Evolutionary conservation across 2,888 invertebrate species (phyloP).

Genomic region (Cephus pygmeus): DNA sequence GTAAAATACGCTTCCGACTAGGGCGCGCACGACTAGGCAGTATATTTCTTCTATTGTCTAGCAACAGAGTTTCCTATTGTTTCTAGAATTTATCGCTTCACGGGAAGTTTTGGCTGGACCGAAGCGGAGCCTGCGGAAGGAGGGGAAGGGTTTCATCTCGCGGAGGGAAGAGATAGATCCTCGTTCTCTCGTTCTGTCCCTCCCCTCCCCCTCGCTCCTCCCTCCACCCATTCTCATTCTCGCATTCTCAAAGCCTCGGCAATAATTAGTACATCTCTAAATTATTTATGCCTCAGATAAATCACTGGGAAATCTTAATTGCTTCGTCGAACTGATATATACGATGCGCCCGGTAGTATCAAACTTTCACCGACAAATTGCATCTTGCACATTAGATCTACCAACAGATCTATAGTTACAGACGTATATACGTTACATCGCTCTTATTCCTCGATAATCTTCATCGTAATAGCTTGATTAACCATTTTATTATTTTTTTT

Average conservation of each 20-base stretch:
- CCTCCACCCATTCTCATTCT: not conserved
- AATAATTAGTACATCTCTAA: constrained; percentile 64
- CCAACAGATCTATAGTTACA: no score
- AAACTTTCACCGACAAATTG: not conserved
- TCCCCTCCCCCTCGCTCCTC: not conserved
- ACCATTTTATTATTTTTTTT: not conserved
- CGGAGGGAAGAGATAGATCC: constrained; percentile 32
- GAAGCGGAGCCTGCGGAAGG: constrained; percentile 30
- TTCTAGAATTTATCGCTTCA: constrained; percentile 64
- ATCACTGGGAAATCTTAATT: constrained; percentile 61
- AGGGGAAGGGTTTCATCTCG: constrained; percentile 55
- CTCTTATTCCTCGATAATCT: not conserved
- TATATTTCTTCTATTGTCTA: constrained; percentile 65
- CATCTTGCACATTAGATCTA: not conserved
- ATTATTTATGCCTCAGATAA: constrained; percentile 63
- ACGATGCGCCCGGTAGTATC: not conserved
- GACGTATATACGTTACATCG: not conserved
- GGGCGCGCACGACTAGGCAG: constrained; percentile 29
- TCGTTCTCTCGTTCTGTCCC: constrained; percentile 14
- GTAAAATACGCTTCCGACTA: constrained; percentile 45
- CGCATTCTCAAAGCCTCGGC: constrained; percentile 32
- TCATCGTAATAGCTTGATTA: not conserved
- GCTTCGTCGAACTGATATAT: constrained; percentile 34
- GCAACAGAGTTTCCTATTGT: constrained; percentile 62
- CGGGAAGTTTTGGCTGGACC: constrained; percentile 59